Conservation (phyloP, 2,113 vertebrate species). For the Crypturellus undulatus region DNA sequence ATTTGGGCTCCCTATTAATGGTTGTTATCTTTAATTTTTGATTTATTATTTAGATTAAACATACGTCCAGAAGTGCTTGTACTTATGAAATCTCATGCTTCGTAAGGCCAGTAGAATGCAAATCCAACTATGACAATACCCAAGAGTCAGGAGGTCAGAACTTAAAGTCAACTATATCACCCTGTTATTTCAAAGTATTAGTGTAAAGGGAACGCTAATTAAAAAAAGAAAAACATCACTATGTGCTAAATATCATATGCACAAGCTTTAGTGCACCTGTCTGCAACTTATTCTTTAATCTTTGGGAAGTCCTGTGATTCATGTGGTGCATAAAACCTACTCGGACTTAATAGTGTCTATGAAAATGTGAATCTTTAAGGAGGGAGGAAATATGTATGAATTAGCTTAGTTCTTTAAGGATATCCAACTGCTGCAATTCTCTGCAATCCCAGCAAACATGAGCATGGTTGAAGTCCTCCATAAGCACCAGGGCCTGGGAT, state of each 20-base stretch:
- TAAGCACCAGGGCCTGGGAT: too few species aligned
- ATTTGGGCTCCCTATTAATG: background rate
- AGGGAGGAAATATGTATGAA: rapidly evolving
- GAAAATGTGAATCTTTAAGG: background rate
- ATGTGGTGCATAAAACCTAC: background rate
- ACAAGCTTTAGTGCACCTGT: background rate
- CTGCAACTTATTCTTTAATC: background rate
- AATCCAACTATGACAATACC: rapidly evolving
- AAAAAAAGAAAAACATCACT: background rate
- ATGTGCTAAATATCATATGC: rapidly evolving
- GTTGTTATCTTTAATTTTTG: background rate
- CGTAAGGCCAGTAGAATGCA: background rate
- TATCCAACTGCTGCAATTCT: background rate
- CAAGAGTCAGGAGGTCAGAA: background rate
- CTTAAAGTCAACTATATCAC: background rate
- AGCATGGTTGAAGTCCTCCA: too few species aligned
- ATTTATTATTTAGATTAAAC: background rate
- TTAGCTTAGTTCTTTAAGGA: background rate
- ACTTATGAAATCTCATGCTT: rapidly evolving
- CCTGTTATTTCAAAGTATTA: background rate
- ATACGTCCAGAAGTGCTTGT: background rate
- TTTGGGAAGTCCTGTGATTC: background rate
- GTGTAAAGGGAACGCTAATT: rapidly evolving
- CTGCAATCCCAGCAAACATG: too few species aligned
- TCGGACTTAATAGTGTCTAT: background rate